These are phyloP conservation scores for Laupala kohalensis DNA, from an alignment of 1,140 invertebrate genomes.

Conservation along the genomic window DNA sequence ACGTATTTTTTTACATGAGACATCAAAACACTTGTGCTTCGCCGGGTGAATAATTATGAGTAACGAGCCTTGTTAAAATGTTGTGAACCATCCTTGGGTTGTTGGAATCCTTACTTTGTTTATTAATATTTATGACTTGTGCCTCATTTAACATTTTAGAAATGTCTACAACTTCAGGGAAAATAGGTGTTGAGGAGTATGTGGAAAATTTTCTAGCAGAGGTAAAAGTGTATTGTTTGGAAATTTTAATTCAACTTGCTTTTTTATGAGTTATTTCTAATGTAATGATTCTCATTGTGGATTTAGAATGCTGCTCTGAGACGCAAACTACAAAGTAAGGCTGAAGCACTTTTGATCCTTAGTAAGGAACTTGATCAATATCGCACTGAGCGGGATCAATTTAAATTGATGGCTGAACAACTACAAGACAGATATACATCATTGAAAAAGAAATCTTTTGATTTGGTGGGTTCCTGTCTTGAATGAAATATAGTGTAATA, in stretches of 20 bases:
- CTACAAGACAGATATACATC: slow-evolving; percentile 47
- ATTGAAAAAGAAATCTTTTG: slow-evolving; percentile 31
- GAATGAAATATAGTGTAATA: not conserved
- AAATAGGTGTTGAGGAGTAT: slow-evolving; percentile 9
- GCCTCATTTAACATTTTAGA: too few relatives aligned
- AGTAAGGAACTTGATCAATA: slow-evolving; percentile 65
- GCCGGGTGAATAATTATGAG: too few relatives aligned
- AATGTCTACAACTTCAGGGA: not conserved
- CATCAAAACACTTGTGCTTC: too few relatives aligned
- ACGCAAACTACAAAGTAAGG: slow-evolving; percentile 66
- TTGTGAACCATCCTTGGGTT: too few relatives aligned
- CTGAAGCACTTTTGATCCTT: slow-evolving; percentile 61
- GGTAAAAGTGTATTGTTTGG: slow-evolving; percentile 1
- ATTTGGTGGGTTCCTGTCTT: slow-evolving; percentile 4
- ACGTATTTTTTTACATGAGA: too few relatives aligned
- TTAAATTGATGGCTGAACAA: slow-evolving; percentile 69
- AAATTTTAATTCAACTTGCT: not conserved
- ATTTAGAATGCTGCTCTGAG: slow-evolving; percentile 41
- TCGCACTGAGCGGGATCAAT: slow-evolving; percentile 63
- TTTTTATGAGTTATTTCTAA: slow-evolving; percentile 1
- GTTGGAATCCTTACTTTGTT: too few relatives aligned
- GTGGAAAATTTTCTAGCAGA: slow-evolving; percentile 12
- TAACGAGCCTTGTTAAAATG: too few relatives aligned
- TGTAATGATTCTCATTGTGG: not conserved
- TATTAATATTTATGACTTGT: too few relatives aligned